Base-by-base conservation (phyloP, 2,797 vertebrate species). In the Decapterus maruadsi region DNA sequence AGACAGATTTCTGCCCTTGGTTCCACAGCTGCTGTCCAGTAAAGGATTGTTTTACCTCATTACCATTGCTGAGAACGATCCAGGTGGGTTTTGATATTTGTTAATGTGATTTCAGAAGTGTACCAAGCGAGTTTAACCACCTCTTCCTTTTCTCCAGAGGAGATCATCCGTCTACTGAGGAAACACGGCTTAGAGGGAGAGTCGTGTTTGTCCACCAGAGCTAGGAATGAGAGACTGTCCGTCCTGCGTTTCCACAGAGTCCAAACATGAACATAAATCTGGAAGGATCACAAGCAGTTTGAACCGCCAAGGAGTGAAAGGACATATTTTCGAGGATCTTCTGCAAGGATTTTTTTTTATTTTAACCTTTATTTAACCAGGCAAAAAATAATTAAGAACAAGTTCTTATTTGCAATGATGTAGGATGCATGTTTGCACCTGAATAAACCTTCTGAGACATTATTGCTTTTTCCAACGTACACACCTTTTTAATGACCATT, bases 41-140 rank as follows among this genome's bases (percentile, higher is more conserved):
- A 75, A 88, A 81, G 98, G 97, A 17, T 64, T 96, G 4, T 99
- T 99, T 85, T 99, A 97, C 84, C 94, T 99, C 61, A 94, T 99
- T 14, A 95, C 96, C 42, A 92, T 98, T 50, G 94, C 95, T 14
- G 97, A 99, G 88, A 99, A 99, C 57, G 87, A 97, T 42, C 97
- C 97, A 94, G 97, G 98, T 98, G 85, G 84, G 87, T 63, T 10
- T 1, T 26, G 20, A 8, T 0, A 0, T 14, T 34, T 34, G 31
- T 34, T 34, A 26, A 26, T 26, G 26, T 26, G 26, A 26, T 26
- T 26, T 26, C 26, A 26, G 26, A 26, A 26, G 26, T 26, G 26
- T 26, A 26, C 26, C 26, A 26, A 26, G 26, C 26, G 3, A 26
- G 26, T 26, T 26, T 26, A 26, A 26, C 26, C 26, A 0, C 10